These are phyloP conservation scores for Amblyornis subalaris DNA, from an alignment of 2,113 vertebrate genomes.

Conservation along the genomic window DNA sequence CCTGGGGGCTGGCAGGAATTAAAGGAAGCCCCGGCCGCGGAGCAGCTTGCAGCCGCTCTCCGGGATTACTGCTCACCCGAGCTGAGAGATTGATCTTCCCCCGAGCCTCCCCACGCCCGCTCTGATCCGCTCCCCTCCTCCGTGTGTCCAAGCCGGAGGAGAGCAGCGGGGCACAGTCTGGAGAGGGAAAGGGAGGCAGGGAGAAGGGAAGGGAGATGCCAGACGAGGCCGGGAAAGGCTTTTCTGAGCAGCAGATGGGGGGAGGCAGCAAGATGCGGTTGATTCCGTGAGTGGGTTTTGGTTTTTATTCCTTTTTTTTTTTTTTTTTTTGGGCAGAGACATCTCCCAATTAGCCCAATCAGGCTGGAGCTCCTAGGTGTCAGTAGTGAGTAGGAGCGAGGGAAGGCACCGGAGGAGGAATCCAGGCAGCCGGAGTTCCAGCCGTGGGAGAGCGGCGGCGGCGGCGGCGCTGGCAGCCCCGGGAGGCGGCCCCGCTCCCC, in stretches of 20 bases:
- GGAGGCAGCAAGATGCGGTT: not conserved
- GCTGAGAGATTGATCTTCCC: not conserved
- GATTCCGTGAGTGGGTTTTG: not conserved
- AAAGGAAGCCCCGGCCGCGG: not conserved
- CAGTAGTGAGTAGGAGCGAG: constrained; percentile 65
- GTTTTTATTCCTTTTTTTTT: not conserved
- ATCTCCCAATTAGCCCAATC: constrained; percentile 75
- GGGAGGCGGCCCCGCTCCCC: not conserved
- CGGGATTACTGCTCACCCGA: constrained; percentile 27
- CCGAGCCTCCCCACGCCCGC: not conserved
- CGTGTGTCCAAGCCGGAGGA: not conserved
- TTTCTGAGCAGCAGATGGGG: not conserved
- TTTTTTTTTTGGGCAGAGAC: not conserved
- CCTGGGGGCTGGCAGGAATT: not conserved
- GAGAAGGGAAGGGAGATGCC: not conserved
- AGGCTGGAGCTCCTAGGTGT: constrained; percentile 67
- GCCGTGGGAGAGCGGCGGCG: constrained; percentile 50
- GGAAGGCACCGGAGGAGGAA: constrained; percentile 55
- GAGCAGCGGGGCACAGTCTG: not conserved
- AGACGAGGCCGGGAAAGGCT: not conserved
- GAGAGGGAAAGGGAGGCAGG: not conserved
- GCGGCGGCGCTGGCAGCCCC: not conserved
- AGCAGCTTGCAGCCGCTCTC: constrained; percentile 40
- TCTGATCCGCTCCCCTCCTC: not conserved
- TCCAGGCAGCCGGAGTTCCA: constrained; percentile 62